Evolutionary conservation across 2,797 vertebrate genomes (phyloP).

Genomic region (Morus bassanus): DNA sequence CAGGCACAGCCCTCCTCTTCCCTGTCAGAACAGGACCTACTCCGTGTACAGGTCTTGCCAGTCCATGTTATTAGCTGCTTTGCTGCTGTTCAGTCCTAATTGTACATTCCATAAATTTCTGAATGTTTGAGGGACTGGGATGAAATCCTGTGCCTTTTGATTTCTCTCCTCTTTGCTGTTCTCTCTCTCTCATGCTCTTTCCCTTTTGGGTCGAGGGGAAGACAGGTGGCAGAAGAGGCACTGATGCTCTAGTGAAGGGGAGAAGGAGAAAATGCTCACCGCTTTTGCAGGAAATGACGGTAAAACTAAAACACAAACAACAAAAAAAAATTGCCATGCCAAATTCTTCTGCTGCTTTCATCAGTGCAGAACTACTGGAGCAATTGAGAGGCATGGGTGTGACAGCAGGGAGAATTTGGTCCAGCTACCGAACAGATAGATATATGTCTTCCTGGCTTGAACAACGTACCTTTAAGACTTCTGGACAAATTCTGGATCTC

Average conservation of each 20-base stretch:
- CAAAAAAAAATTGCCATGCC: background rate
- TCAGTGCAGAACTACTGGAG: background rate
- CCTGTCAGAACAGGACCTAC: conserved; percentile 70
- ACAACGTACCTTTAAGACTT: background rate
- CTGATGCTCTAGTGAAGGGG: conserved; percentile 8
- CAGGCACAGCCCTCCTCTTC: conserved; percentile 58
- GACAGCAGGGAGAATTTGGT: conserved; percentile 8
- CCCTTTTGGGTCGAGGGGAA: conserved; percentile 8
- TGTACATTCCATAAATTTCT: conserved; percentile 74
- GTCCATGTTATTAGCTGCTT: conserved; percentile 76
- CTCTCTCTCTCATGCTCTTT: conserved; percentile 11
- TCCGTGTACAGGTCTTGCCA: conserved; percentile 69
- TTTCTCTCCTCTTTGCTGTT: conserved; percentile 40
- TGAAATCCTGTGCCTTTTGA: conserved; percentile 77
- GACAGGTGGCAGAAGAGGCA: conserved; percentile 8
- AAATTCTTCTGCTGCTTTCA: conserved; percentile 17
- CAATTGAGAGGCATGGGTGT: background rate
- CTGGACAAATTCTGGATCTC: conserved; percentile 36
- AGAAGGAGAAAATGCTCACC: conserved; percentile 6
- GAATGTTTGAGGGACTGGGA: conserved; percentile 78
- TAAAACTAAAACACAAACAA: background rate
- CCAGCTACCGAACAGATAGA: background rate
- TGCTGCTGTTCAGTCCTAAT: conserved; percentile 75
- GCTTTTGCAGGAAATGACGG: background rate
- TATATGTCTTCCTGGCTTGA: conserved; percentile 1